Evolutionary conservation across 2,888 invertebrate species (phyloP), one percentile per base, ranked within the genome.

Genomic region (Spatulosminthurus flaviceps): DNA sequence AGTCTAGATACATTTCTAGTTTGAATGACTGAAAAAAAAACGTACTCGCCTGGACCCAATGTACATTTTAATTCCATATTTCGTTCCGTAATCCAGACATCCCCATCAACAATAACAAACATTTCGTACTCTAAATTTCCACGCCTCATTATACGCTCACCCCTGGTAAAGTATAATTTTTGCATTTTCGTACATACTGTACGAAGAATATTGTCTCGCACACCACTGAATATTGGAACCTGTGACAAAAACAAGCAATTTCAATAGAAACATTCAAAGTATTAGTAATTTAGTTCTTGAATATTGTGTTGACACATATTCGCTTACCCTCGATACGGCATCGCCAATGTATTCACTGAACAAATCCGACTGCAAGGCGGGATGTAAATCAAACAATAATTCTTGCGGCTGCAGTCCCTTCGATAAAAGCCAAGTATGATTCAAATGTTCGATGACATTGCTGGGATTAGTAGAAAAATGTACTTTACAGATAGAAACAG

Each of bases 71-170:
- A 82, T 43, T 82, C 81, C 24, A 81, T 64, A n/a, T 81, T 21
- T 7, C 77, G 69, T 66, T 82, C 84, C 0, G 80, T 75, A 41
- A 85, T 83, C 82, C 81, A 85, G 19, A 85, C 83, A 43, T 82
- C 82, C 9, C 85, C 85, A 16, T 76, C 67, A 0, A 82, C 80
- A 28, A 85, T 83, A 2, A 85, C 81, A 61, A 69, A 80, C 83
- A 85, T 83, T 78, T 83, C 83, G 66, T 81, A 78, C 24, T 83
- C 83, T 61, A 85, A 60, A 64, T 85, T 85, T 5, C 83, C 82
- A 51, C 66, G 81, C 0, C 84, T 75, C 83, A 82, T 84, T 1
- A 85, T 43, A 43, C 83, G 43, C 28, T 81, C 79, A 34, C 85
- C 85, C 9, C 79, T 66, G 11, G 73, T 80, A 26, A 84, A 80